phyloP scores from a whole-genome alignment of 2,797 vertebrate genomes.

The Falco berigora region DNA sequence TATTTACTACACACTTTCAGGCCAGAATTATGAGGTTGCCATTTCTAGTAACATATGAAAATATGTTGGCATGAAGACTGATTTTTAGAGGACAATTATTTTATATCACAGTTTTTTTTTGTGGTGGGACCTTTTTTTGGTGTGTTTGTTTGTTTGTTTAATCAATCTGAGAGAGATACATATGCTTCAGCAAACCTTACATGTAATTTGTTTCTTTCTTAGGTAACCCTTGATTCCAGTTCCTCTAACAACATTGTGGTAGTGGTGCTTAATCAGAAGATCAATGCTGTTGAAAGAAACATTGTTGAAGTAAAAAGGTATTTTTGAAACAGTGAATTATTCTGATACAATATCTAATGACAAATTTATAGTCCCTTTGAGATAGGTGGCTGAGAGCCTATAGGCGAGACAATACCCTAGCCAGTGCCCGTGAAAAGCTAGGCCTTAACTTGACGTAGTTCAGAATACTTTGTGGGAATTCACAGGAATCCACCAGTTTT shows the following conservation, averaged over 20 bases:
- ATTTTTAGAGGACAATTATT: not conserved
- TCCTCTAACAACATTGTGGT: conserved; percentile 58
- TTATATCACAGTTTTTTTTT: not conserved
- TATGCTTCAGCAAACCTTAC: not conserved
- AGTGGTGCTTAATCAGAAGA: conserved; percentile 69
- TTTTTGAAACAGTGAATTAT: not conserved
- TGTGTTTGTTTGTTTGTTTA: not conserved
- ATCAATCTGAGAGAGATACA: not conserved
- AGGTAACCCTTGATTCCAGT: conserved; percentile 69
- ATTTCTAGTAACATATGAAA: not conserved
- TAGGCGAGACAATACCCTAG: not conserved
- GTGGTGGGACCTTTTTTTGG: not conserved
- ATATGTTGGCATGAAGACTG: not conserved
- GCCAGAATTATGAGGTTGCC: not conserved
- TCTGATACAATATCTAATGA: not conserved
- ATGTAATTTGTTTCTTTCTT: not conserved
- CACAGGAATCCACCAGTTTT: not conserved
- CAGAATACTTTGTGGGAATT: not conserved
- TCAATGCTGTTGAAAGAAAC: conserved; percentile 68
- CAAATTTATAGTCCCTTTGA: not conserved
- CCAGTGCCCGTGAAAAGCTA: not conserved
- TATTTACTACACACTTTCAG: not conserved
- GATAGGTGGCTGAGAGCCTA: not conserved
- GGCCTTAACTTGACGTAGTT: not conserved
- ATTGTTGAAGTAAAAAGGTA: conserved; percentile 68